Evolutionary conservation across 1,140 invertebrate species (phyloP).

Genomic region (Spodoptera litura): DNA sequence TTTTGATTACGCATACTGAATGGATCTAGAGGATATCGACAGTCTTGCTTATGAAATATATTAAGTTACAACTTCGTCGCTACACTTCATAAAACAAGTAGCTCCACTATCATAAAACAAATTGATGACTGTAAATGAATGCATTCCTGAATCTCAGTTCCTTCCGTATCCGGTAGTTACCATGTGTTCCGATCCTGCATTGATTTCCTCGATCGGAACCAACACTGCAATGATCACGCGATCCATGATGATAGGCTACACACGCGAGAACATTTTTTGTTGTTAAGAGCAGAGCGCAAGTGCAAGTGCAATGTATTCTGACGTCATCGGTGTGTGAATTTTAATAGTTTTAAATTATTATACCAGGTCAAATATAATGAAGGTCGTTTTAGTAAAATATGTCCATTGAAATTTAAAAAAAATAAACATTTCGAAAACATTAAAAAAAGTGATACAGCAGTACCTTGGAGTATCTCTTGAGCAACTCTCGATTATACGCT

Average conservation of each 20-base stretch:
- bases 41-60: constrained; percentile 61
- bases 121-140: constrained; percentile 19
- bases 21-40: constrained; percentile 21
- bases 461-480: constrained; percentile 56
- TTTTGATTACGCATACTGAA: constrained; percentile 60
- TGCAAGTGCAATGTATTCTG: constrained; percentile 5
- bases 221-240: constrained; percentile 30
- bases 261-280: constrained; percentile 30
- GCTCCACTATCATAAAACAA: constrained; percentile 29
- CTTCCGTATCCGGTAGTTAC: constrained; percentile 33
- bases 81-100: background rate
- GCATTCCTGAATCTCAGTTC: constrained; percentile 37
- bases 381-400: constrained; percentile 20
- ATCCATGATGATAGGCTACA: background rate
- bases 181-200: background rate
- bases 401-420: background rate
- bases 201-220: constrained; percentile 33
- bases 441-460: constrained; percentile 22
- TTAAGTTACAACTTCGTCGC: no score
- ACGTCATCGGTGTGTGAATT: no score
- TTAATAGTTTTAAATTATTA: background rate
- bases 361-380: background rate
- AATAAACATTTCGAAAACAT: constrained; percentile 35
- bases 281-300: constrained; percentile 2
- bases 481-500: constrained; percentile 55